Base-by-base conservation (phyloP, 2,797 vertebrate species). In the Crax fasciolata region DNA sequence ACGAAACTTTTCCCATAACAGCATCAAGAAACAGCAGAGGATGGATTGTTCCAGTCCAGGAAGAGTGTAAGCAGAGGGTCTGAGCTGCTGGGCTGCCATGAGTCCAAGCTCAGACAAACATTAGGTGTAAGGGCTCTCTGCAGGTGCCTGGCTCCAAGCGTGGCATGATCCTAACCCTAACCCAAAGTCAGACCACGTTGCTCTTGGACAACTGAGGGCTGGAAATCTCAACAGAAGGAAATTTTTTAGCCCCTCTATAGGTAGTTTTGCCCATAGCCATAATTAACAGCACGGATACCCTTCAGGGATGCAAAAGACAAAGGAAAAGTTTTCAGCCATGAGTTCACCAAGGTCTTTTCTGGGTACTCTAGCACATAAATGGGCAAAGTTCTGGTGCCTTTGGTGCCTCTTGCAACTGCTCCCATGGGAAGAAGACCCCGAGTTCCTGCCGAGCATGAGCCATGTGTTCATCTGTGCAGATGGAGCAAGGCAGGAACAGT, bases 391-490 rank as follows among this genome's bases (percentile, higher is more conserved):
- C 20, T 51, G 9, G 13, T 76, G 75, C 61, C 27, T 32, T 49
- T 49, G 52, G 38, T 27, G 17, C 21, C 30, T 90, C 75, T 89
- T 90, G 86, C 20, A 54, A 19, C 66, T 46, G 23, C 5, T 13
- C 7, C 1, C 30, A 32, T 17, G 44, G 32, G 48, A 76, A 73
- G 13, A 57, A 61, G 39, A 15, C 67, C 52, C 52, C 14, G 15
- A 67, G 51, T 2, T 48, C 51, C 52, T 35, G 28, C 38, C 0
- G 0, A 70, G 58, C 7, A 0, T 4, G 4, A 86, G 66, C 32
- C 73, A 35, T 0, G 0, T 19, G 27, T 57, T 52, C 4, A 1
- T 0, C 3, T 11, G 38, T 70, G 28, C 4, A 28, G 24, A 59
- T 59, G 59, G 87, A 82, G 35, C 41, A 4, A 1, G 67, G 62